phyloP scores from a whole-genome alignment of 2,113 vertebrate species.

The Actenoides lindsayi region DNA sequence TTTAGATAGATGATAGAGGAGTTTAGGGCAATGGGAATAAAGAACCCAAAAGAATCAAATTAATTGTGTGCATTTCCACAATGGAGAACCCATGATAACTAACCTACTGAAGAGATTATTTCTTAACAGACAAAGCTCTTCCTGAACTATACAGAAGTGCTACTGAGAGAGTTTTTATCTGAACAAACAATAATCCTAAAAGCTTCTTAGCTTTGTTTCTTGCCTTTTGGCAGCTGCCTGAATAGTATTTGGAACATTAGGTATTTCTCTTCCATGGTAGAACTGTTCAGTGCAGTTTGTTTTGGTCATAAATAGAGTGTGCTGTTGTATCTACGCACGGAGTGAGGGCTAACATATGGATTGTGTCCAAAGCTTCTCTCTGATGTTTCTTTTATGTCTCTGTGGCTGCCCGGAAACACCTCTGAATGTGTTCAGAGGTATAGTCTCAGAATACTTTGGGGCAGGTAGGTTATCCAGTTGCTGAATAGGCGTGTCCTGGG shows the following conservation, averaged over 20 bases:
- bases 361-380: neutral
- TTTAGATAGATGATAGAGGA: neutral
- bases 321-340: neutral
- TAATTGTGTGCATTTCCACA: neutral
- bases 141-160: neutral
- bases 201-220: neutral
- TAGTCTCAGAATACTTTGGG: neutral
- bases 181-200: neutral
- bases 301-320: neutral
- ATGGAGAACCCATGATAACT: neutral
- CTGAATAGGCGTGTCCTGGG: neutral
- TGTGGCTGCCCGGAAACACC: neutral
- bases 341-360: neutral
- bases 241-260: neutral
- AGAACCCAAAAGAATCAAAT: neutral
- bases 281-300: neutral
- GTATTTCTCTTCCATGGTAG: neutral
- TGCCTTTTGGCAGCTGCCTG: neutral
- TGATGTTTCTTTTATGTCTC: neutral
- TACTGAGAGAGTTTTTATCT: neutral
- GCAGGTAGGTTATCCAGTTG: neutral
- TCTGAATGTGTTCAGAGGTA: neutral
- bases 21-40: neutral
- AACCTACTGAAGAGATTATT: neutral
- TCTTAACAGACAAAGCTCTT: neutral